These are phyloP conservation scores for Ptilorrhoa leucosticta DNA, from an alignment of 2,113 vertebrate genomes.

Conservation along the genomic window DNA sequence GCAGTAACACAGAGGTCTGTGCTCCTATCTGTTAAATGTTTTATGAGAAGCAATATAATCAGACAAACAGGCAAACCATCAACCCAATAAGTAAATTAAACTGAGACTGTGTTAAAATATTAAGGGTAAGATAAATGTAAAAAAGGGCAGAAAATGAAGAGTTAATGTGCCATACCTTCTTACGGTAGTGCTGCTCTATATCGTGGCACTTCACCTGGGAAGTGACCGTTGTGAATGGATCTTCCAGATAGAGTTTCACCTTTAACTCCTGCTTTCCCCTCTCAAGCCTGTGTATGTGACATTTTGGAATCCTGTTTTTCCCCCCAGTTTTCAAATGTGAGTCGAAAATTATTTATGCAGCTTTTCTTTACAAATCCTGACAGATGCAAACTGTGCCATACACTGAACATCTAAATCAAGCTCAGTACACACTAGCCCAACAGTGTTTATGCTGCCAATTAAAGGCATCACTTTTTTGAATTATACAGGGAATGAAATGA, in stretches of 20 bases:
- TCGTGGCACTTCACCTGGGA: background rate
- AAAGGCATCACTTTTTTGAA: conserved; percentile 72
- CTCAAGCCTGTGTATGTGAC: background rate
- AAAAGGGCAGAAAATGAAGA: background rate
- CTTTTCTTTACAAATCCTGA: conserved; percentile 32
- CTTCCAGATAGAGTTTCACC: background rate
- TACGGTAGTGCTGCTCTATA: background rate
- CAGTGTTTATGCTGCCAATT: conserved; percentile 71
- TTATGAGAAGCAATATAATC: background rate
- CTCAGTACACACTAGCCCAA: conserved; percentile 24
- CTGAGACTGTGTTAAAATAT: background rate
- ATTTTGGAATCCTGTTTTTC: background rate
- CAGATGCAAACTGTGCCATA: conserved; percentile 48
- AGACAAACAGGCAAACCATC: background rate
- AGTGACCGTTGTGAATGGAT: background rate
- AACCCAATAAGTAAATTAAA: background rate
- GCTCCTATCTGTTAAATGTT: background rate
- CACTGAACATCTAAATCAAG: conserved; percentile 28
- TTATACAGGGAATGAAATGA: conserved; percentile 71
- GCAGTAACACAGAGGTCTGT: background rate
- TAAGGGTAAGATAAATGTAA: background rate
- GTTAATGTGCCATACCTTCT: background rate
- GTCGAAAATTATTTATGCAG: conserved; percentile 27
- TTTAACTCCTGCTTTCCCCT: background rate
- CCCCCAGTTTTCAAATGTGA: background rate